A percentile compares a stretch with the other conserved stretches of the same genome.
Evolutionary conservation across 2,113 vertebrate species (phyloP).

Genomic region (Sebastes schlegelii): DNA sequence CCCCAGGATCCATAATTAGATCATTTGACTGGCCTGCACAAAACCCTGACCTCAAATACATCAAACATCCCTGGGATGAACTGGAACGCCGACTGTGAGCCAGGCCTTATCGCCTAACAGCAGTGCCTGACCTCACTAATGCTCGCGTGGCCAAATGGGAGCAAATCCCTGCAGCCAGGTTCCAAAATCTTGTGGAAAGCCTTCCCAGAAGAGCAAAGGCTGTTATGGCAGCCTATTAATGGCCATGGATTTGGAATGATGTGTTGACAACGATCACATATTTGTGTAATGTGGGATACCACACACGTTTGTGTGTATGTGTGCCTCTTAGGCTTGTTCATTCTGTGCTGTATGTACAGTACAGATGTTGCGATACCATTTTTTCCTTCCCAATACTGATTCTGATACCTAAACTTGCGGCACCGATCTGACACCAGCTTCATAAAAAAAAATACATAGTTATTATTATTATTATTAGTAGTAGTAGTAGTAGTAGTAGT

Average conservation of each 20-base stretch:
- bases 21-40: background rate
- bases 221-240: background rate
- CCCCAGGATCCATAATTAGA: background rate
- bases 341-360: background rate
- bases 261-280: no score
- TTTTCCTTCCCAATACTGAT: no score
- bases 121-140: background rate
- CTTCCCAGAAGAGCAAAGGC: background rate
- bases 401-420: no score
- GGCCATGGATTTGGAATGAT: background rate
- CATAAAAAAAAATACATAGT: no score
- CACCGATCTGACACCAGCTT: no score
- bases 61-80: background rate
- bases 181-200: background rate
- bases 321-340: background rate
- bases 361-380: background rate
- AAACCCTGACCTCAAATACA: background rate
- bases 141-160: constrained; percentile 5
- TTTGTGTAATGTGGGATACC: no score
- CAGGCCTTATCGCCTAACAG: background rate
- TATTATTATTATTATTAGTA: no score
- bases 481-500: no score
- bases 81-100: background rate
- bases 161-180: constrained; percentile 10
- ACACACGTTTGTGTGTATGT: background rate